phyloP scores from a whole-genome alignment of 2,113 vertebrate species.

The Stegastes partitus region DNA sequence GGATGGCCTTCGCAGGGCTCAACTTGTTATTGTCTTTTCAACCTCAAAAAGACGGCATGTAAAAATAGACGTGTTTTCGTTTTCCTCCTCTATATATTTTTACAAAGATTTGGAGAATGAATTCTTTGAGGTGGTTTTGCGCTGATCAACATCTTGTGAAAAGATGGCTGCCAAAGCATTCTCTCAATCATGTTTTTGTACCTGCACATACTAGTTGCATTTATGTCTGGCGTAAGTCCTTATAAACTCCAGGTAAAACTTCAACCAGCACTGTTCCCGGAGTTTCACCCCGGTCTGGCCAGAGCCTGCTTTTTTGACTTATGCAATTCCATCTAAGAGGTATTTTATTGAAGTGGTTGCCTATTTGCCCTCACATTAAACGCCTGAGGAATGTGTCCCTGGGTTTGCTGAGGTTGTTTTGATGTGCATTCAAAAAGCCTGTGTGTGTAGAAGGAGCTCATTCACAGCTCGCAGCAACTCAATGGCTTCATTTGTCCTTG shows the following conservation, averaged over 20 bases:
- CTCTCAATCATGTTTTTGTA: slow-evolving; percentile 46
- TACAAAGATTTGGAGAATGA: slow-evolving; percentile 32
- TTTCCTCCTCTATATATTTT: slow-evolving; percentile 37
- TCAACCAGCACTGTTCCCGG: slow-evolving; percentile 39
- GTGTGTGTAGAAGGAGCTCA: slow-evolving; percentile 82
- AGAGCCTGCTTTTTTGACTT: slow-evolving; percentile 60
- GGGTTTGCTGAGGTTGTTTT: slow-evolving; percentile 85
- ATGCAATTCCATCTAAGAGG: slow-evolving; percentile 79
- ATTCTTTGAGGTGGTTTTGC: slow-evolving; percentile 38
- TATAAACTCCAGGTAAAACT: slow-evolving; percentile 62
- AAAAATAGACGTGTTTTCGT: slow-evolving; percentile 72
- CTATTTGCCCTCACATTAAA: slow-evolving; percentile 86
- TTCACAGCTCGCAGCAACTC: slow-evolving; percentile 80
- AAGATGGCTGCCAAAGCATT: not conserved
- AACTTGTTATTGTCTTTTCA: slow-evolving; percentile 83
- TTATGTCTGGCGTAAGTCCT: slow-evolving; percentile 51
- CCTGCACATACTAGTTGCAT: slow-evolving; percentile 33
- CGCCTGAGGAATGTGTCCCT: slow-evolving; percentile 81
- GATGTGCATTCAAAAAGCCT: slow-evolving; percentile 83
- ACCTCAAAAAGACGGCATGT: slow-evolving; percentile 72
- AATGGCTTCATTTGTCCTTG: slow-evolving; percentile 84
- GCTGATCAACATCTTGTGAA: slow-evolving; percentile 25
- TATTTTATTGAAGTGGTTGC: slow-evolving; percentile 86
- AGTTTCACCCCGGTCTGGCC: slow-evolving; percentile 51
- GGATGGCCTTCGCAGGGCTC: slow-evolving; percentile 76